These are phyloP conservation scores for Acleris literana DNA, from an alignment of 2,888 invertebrate species.

Conservation along the genomic window DNA sequence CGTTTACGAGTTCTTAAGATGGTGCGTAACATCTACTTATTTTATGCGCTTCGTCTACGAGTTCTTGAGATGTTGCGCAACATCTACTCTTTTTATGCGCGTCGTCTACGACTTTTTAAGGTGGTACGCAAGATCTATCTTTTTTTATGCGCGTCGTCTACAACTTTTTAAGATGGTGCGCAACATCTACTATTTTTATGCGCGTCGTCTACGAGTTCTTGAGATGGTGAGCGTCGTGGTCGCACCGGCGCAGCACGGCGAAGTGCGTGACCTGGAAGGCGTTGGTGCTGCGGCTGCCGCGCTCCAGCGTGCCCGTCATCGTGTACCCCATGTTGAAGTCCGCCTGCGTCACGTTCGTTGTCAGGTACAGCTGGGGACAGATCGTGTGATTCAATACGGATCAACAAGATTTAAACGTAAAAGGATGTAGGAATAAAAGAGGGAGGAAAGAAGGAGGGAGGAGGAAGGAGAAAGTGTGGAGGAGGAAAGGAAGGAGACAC, in stretches of 20 bases:
- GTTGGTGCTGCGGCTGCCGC: constrained; percentile 90
- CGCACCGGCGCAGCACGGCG: constrained; percentile 92
- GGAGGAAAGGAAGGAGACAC: too few species aligned
- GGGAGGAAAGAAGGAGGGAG: too few species aligned
- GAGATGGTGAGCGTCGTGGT: constrained; percentile 84
- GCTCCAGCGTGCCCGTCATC: constrained; percentile 93
- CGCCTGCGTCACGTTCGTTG: constrained; percentile 92
- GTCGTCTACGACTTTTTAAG: not conserved
- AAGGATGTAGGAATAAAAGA: too few species aligned
- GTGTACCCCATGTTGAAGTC: constrained; percentile 96
- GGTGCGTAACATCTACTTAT: not conserved
- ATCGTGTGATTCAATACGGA: not conserved
- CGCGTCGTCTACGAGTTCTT: constrained; percentile 80
- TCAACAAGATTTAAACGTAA: too few species aligned
- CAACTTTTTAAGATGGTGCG: not conserved
- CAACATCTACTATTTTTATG: constrained; percentile 69
- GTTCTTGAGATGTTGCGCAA: constrained; percentile 77
- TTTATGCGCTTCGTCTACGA: constrained; percentile 48
- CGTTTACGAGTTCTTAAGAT: not conserved
- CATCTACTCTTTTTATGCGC: constrained; percentile 53
- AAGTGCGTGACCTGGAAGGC: constrained; percentile 93
- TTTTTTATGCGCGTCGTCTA: constrained; percentile 78
- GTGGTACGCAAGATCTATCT: constrained; percentile 55
- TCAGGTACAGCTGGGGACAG: constrained; percentile 87
- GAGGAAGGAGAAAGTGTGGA: too few species aligned